A percentile compares a stretch with the other conserved stretches of the same genome.
Evolutionary conservation across 2,888 invertebrate genomes (phyloP).

Genomic region (Lamellibrachia columna): DNA sequence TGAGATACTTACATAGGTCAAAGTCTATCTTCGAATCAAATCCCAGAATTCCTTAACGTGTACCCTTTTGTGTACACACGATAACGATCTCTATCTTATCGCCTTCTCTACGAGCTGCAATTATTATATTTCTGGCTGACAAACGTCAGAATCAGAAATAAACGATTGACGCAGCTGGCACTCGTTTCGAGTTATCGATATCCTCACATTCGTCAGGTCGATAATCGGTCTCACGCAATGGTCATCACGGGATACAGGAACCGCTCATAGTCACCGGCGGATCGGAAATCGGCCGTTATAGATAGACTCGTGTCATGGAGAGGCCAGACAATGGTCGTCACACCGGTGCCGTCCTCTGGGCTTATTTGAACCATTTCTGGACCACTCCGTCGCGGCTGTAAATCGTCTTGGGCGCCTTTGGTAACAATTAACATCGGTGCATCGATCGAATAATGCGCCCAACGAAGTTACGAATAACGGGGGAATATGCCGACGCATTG

Average conservation of each 20-base stretch:
- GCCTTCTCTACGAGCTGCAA: background rate
- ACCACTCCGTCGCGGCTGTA: background rate
- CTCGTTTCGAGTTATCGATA: background rate
- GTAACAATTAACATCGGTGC: background rate
- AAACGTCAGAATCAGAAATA: conserved; percentile 11
- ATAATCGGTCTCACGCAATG: background rate
- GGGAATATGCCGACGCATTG: background rate
- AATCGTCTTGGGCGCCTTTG: background rate
- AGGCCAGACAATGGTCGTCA: background rate
- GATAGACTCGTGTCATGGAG: background rate
- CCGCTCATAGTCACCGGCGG: background rate
- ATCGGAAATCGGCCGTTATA: background rate
- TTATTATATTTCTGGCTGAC: background rate
- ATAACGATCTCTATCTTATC: background rate
- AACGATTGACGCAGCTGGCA: background rate
- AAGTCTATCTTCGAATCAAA: background rate
- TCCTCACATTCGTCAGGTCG: background rate
- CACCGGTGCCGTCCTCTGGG: background rate
- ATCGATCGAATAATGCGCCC: background rate
- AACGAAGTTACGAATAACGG: conserved; percentile 12
- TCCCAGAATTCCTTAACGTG: background rate
- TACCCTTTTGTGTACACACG: background rate
- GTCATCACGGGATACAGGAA: background rate
- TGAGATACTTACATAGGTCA: background rate
- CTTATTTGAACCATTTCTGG: background rate